phyloP scores from a whole-genome alignment of 2,113 vertebrate genomes.

The Mus pahari region DNA sequence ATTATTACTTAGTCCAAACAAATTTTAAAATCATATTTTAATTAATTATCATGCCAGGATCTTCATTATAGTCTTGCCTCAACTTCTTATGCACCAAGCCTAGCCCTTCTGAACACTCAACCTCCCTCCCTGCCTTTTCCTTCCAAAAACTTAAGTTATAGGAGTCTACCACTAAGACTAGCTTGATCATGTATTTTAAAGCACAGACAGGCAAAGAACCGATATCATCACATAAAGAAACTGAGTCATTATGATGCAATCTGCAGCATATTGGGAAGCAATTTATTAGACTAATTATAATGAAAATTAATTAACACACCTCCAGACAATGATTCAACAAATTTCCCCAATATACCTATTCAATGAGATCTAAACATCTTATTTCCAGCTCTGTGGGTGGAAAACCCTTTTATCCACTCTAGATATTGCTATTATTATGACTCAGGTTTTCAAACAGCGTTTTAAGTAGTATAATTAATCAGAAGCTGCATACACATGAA shows the following conservation, averaged over 20 bases:
- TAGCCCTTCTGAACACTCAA: not conserved
- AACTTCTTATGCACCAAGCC: not conserved
- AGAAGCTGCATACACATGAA: constrained; percentile 55
- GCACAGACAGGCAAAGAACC: not conserved
- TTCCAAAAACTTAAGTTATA: not conserved
- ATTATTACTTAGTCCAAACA: not conserved
- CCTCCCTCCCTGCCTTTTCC: not conserved
- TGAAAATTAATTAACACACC: constrained; percentile 4
- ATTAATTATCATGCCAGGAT: not conserved
- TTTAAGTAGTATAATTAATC: constrained; percentile 64
- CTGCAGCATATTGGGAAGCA: not conserved
- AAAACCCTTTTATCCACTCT: not conserved
- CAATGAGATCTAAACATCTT: not conserved
- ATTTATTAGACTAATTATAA: not conserved
- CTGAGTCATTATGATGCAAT: not conserved
- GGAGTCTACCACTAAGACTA: not conserved
- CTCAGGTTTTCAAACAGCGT: constrained; percentile 2
- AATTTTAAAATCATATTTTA: not conserved
- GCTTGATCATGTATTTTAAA: not conserved
- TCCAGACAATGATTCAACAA: not conserved
- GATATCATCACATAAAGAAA: not conserved
- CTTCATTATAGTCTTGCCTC: not conserved
- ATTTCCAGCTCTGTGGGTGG: constrained; percentile 10
- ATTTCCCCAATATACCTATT: not conserved
- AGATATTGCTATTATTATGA: constrained; percentile 47